Evolutionary conservation across 2,113 vertebrate genomes (phyloP), one percentile per base, ranked within the genome.

Genomic region (Cinclus mexicanus): DNA sequence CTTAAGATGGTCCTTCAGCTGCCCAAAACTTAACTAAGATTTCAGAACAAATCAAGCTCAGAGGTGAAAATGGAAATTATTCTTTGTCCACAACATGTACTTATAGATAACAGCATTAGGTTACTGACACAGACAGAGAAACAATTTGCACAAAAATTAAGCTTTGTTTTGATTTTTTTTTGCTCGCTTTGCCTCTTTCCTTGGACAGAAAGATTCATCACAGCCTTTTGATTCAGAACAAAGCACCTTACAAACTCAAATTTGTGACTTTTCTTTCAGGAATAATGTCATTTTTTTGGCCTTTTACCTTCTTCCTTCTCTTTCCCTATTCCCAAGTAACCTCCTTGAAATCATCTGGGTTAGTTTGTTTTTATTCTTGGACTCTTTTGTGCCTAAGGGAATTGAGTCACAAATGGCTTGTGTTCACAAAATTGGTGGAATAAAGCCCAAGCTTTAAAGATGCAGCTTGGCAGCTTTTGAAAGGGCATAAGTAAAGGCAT

Each of bases 381-480:
- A 86, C 80, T 37, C 31, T 76, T 76, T 4, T 9, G 6, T n/a
- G 37, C 79, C 71, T 94, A 61, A 86, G 83, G 53, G 46, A 88
- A 69, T 86, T 86, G 59, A 95, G 59, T 92, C 80, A 89, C 83
- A 83, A 95, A 92, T 74, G 76, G 24, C 86, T 95, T 72, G 31
- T 90, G 55, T 56, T 95, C 71, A 81, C 71, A 95, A 88, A 93
- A 94, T 37, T 60, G 41, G 63, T 95, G 68, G 80, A 94, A 89
- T 92, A 90, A 94, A 92, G 63, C 63, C 89, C 68, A 89, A 69
- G 42, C 41, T 86, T 94, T 94, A 83, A 94, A 83, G 67, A 94
- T 57, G 64, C 17, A 83, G 42, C 57, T 94, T 95, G 86, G 83
- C 71, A 95, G 86, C 71, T 92, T 95, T 95, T 90, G 77, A 95